Percentiles rank a stretch among this genome's conserved stretches.
Evolutionary conservation across 2,113 vertebrate genomes (phyloP).

Genomic region (Crotalus tigris): DNA sequence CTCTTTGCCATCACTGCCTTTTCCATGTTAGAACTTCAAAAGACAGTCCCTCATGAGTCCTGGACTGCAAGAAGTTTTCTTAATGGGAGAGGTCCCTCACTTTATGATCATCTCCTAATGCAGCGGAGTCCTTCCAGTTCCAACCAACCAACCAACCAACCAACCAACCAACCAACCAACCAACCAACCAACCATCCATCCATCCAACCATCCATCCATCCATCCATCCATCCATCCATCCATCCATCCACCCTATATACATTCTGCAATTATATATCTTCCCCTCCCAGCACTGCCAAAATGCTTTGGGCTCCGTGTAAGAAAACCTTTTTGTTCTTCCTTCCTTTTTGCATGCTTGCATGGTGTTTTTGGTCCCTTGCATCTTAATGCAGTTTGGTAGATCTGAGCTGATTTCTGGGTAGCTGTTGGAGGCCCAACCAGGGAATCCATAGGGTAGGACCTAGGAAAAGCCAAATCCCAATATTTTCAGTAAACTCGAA

Average conservation of each 20-base stretch:
- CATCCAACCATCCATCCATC: too few species aligned
- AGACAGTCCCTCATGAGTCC: not conserved
- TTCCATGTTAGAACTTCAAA: not conserved
- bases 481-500: not conserved
- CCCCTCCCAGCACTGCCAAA: not conserved
- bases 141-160: too few species aligned
- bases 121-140: not conserved
- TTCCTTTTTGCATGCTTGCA: not conserved
- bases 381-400: not conserved
- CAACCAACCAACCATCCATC: too few species aligned
- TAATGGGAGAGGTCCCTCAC: not conserved
- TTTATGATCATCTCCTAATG: not conserved
- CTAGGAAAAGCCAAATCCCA: not conserved
- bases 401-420: conserved; percentile 25
- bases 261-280: not conserved
- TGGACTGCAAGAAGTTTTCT: not conserved
- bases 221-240: not conserved
- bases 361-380: too few species aligned
- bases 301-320: not conserved
- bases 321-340: not conserved
- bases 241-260: not conserved
- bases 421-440: not conserved
- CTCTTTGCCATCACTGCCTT: not conserved
- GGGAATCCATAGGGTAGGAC: not conserved
- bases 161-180: too few species aligned